Evolutionary conservation across 2,113 vertebrate species (phyloP).

Genomic region (Sinocyclocheilus maitianheensis): DNA sequence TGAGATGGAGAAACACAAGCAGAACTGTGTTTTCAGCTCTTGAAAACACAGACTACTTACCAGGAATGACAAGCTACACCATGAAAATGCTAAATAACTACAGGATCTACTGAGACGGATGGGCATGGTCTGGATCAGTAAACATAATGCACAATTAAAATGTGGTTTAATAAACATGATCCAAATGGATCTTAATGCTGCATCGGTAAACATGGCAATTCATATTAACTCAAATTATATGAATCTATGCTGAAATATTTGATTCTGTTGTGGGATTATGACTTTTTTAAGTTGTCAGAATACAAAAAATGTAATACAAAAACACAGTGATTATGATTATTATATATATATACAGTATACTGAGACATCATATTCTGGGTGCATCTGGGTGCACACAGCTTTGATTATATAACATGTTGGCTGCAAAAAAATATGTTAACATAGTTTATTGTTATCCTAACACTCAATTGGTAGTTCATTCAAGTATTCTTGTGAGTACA

Average conservation of each 20-base stretch:
- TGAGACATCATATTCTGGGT: too few relatives aligned
- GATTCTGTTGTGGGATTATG: not conserved
- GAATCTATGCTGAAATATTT: not conserved
- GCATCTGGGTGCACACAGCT: not conserved
- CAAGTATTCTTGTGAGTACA: constrained; percentile 6
- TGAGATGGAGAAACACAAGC: not conserved
- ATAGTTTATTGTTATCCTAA: not conserved
- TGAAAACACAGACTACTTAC: constrained; percentile 56
- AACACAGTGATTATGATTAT: too few relatives aligned
- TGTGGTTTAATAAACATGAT: too few relatives aligned
- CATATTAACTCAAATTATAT: not conserved
- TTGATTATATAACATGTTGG: not conserved
- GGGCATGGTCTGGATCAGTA: not conserved
- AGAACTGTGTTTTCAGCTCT: constrained; percentile 13
- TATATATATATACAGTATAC: not conserved
- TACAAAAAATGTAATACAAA: not conserved
- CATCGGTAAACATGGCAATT: not conserved
- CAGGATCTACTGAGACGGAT: not conserved
- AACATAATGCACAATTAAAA: not conserved
- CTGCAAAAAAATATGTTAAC: not conserved
- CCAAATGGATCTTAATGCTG: not conserved
- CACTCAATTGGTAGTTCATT: not conserved
- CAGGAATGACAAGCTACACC: constrained; percentile 31
- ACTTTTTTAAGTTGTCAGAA: too few relatives aligned
- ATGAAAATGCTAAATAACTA: constrained; percentile 17